Evolutionary conservation across 2,113 vertebrate genomes (phyloP).

Genomic region (Bolborhynchus lineola): DNA sequence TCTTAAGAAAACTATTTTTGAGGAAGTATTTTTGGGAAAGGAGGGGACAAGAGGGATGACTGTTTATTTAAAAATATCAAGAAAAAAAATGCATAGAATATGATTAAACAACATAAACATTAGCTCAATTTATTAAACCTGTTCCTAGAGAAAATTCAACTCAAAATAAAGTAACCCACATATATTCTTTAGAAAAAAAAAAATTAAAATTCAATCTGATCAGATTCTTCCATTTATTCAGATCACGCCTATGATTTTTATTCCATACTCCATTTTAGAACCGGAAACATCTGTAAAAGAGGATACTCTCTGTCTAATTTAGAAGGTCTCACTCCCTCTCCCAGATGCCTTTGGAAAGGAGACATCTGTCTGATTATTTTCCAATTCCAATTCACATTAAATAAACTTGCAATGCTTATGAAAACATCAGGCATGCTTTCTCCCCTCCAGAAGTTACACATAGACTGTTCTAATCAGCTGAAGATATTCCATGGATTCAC

Average conservation of each 20-base stretch:
- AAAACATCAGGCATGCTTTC: neutral
- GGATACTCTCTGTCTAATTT: neutral
- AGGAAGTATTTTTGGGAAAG: neutral
- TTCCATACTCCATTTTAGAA: neutral
- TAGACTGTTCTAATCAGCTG: neutral
- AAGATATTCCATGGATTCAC: neutral
- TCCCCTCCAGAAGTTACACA: neutral
- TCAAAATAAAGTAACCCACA: neutral
- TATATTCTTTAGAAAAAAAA: neutral
- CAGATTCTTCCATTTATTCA: neutral
- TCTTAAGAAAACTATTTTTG: neutral
- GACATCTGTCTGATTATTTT: neutral
- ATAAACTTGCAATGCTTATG: neutral
- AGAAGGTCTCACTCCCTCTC: neutral
- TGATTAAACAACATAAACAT: neutral
- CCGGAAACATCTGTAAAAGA: neutral
- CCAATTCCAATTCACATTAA: neutral
- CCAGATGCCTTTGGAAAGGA: neutral
- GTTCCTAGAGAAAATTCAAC: neutral
- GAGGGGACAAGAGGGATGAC: neutral
- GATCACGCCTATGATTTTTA: neutral
- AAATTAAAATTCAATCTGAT: neutral
- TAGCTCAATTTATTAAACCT: neutral
- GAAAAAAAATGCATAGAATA: neutral
- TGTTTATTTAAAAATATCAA: neutral